Base-by-base conservation (phyloP, 2,888 invertebrate genomes). In the Cinara cedri region DNA sequence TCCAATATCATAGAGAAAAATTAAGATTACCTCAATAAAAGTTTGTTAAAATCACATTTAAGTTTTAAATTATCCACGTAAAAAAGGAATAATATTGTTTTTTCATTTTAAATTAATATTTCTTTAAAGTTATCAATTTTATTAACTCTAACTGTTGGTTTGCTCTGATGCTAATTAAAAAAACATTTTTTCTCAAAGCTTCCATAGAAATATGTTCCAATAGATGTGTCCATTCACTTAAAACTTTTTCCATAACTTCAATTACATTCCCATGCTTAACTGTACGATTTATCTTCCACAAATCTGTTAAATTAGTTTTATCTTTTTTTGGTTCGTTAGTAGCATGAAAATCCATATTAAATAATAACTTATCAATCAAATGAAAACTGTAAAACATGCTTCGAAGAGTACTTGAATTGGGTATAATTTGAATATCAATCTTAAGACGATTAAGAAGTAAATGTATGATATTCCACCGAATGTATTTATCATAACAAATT, bases 311-410 rank as follows among this genome's bases (percentile, higher is more conserved):
- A 16, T 16, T 16, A n/a, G 49, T 60, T 16, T 14, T 51, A 16
- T 70, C 42, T 19, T 60, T 11, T 1, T 9, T 16, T 0, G 21
- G 19, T 42, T 4, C 51, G 3, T 8, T 49, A 72, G 63, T 65
- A 63, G n/a, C 6, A 51, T n/a, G 16, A 68, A 78, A 78, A 78
- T 78, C 78, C 11, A 21, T n/a, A 34, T 49, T 21, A 34, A 24
- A 0, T n/a, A 78, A 68, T n/a, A 78, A 60, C 19, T 49, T 78
- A 60, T 78, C 68, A 11, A 78, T 78, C 14, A 70, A 57, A 9
- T 70, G 60, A 68, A 78, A 78, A 44, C 68, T 68, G 11, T 78
- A 78, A n/a, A 51, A 78, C 42, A 78, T 68, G 34, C 68, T 78
- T 42, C 68, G 78, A 49, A 49, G 54, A n/a, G 34, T 70, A 34